These are phyloP conservation scores for Macroglossus sobrinus DNA, from an alignment of 2,113 vertebrate genomes.

Conservation along the genomic window DNA sequence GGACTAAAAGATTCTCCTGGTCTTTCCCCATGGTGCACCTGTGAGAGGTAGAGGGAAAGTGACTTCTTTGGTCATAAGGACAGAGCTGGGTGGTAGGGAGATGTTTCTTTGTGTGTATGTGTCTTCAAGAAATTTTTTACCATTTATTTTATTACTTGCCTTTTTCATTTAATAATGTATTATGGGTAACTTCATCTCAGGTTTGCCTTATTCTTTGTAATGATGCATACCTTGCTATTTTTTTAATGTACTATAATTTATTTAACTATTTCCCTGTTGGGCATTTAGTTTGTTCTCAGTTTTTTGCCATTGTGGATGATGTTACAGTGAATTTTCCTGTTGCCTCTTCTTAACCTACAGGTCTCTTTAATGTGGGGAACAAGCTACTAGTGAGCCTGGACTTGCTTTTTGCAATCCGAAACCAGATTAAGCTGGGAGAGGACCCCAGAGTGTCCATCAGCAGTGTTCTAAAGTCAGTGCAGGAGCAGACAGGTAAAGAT, in stretches of 20 bases:
- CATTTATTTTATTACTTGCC: background rate
- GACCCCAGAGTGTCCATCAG: slow-evolving; percentile 86
- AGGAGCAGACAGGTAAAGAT: slow-evolving; percentile 89
- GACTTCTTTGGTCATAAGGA: background rate
- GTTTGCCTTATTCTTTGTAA: background rate
- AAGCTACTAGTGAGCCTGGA: slow-evolving; percentile 94
- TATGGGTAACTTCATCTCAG: background rate
- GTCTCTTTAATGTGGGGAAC: slow-evolving; percentile 97
- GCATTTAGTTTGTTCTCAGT: background rate
- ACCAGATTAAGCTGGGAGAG: slow-evolving; percentile 90
- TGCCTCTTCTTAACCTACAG: slow-evolving; percentile 79
- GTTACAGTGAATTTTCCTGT: background rate
- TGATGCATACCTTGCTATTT: background rate
- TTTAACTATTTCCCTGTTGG: background rate
- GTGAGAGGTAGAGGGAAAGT: background rate
- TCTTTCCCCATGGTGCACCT: background rate
- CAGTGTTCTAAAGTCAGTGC: slow-evolving; percentile 86
- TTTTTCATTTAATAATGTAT: background rate
- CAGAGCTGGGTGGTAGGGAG: background rate
- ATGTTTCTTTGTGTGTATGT: background rate
- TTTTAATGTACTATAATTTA: background rate
- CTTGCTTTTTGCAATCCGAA: slow-evolving; percentile 93
- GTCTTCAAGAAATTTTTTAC: too few species aligned
- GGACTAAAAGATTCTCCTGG: background rate
- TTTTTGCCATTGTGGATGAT: background rate